Evolutionary conservation across 2,888 invertebrate genomes (phyloP), one percentile per base, ranked within the genome.

Genomic region (Euplexia lucipara): DNA sequence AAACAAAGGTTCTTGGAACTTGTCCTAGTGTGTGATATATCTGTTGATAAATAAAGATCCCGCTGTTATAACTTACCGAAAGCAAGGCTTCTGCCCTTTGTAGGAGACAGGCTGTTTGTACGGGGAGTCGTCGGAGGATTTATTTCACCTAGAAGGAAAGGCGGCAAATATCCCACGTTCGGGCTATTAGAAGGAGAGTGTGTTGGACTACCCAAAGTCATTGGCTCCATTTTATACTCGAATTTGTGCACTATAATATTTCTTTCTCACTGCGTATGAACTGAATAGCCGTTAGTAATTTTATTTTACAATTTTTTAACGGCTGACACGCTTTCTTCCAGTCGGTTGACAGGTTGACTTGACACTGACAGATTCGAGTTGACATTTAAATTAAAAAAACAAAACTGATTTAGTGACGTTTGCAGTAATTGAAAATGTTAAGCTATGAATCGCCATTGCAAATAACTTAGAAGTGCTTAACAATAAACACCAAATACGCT

Each of bases 151-250:
- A 98, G 96, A 26, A 98, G 94, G 90, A 97, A 98, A 68, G 97
- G 96, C 51, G 98, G 98, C 82, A 98, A 94, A 92, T 97, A 98
- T 49, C 96, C 96, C 37, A 97, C 96, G 83, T 96, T 96, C 39
- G 96, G 95, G 74, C 96, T 96, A 26, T 97, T 96, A 18, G 96
- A 96, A 30, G 97, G 97, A 76, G 97, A 97, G 81, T 97, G 97
- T 54, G 97, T 96, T 2, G 98, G 97, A 88, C 98, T 98, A 70
- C 98, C 98, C 78, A 98, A 92, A 58, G 97, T 96, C 98, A 98
- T 98, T 53, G 98, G 98, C 90, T 98, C 98, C 98, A 98, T 98
- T 90, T 91, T 89, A 61, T 12, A n/a, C 6, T 62, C 47, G 44
- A 44, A 41, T 45, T 22, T 35, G 14, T 26, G 16, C 14, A 66